Evolutionary conservation across 2,888 invertebrate species (phyloP).

Genomic region (Pachycephus smyrnensis): DNA sequence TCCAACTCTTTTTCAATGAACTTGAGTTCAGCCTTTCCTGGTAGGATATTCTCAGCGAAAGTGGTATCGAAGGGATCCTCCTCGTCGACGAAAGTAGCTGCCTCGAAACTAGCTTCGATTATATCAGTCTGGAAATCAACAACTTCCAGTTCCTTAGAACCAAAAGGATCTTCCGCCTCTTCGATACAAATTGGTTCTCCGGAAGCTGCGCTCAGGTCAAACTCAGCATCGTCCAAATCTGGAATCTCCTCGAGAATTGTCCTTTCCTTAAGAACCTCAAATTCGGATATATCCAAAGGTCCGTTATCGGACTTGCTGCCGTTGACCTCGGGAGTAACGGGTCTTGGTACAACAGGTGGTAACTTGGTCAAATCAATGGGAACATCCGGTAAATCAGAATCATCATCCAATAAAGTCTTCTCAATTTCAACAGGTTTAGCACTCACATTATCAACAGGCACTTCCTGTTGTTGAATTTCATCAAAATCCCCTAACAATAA

Average conservation of each 20-base stretch:
- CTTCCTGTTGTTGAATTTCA: constrained; percentile 50
- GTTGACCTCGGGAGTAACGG: constrained; percentile 42
- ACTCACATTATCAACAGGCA: neutral
- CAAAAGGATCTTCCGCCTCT: constrained; percentile 67
- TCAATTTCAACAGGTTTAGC: constrained; percentile 54
- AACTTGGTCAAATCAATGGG: constrained; percentile 76
- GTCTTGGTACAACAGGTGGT: constrained; percentile 54
- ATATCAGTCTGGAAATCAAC: constrained; percentile 56
- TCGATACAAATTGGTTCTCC: constrained; percentile 45
- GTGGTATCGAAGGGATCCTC: constrained; percentile 88
- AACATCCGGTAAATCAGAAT: constrained; percentile 76
- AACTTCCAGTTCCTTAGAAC: constrained; percentile 63
- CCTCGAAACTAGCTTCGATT: constrained; percentile 59
- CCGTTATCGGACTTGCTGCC: constrained; percentile 25
- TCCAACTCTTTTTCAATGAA: constrained; percentile 74
- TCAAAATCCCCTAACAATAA: constrained; percentile 74
- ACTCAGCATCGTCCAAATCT: constrained; percentile 59
- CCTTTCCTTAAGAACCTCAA: constrained; percentile 67
- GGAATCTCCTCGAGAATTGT: constrained; percentile 61
- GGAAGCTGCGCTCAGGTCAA: constrained; percentile 34
- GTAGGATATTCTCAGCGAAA: constrained; percentile 82
- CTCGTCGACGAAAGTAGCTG: constrained; percentile 69
- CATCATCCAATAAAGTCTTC: constrained; percentile 81
- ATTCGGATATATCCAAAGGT: constrained; percentile 67
- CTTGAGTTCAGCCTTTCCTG: constrained; percentile 73